These are phyloP conservation scores for fruit fly (Drosophila melanogaster) DNA, from an alignment of 1,140 invertebrate species.

Conservation along the genomic window Release_6_plus_ISO1_MT NT_033777.3:29664501-29665000, in stretches of 20 bases:
- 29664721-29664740: conserved; percentile 7
- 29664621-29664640: conserved; percentile 21
- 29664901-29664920: conserved; percentile 36
- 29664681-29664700: conserved; percentile 38
- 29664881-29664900: not conserved
- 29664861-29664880: not conserved
- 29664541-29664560: not conserved
- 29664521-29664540: conserved; percentile 48
- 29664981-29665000: conserved; percentile 69
- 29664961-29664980: conserved; percentile 62
- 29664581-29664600: conserved; percentile 73
- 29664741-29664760: conserved; percentile 7
- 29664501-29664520: conserved; percentile 70
- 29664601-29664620: conserved; percentile 1
- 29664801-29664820: conserved; percentile 45
- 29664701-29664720: conserved; percentile 62
- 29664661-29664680: conserved; percentile 70
- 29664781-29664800: conserved; percentile 63
- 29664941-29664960: conserved; percentile 71
- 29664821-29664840: conserved; percentile 15
- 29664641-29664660: conserved; percentile 78
- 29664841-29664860: conserved; percentile 8
- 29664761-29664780: conserved; percentile 24
- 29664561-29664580: conserved; percentile 79
- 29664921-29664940: conserved; percentile 62